phyloP scores from a whole-genome alignment of 2,113 vertebrate species.

The Etheostoma cragini region DNA sequence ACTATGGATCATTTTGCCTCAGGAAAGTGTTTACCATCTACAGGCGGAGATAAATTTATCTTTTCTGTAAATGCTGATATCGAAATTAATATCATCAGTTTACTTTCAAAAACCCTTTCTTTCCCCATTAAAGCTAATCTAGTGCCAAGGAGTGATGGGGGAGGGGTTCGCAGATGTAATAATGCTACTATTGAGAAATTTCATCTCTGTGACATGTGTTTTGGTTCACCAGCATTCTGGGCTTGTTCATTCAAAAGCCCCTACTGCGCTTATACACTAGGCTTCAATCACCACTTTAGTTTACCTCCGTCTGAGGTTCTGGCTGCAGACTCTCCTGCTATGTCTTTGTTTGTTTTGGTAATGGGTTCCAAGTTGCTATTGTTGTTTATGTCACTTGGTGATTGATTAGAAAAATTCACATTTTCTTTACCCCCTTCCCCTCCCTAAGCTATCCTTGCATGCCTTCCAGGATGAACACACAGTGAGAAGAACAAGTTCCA shows the following conservation, averaged over 20 bases:
- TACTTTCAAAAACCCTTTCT: conserved; percentile 14
- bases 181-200: conserved; percentile 74
- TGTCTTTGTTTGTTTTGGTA: conserved; percentile 82
- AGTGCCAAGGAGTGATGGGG: not conserved
- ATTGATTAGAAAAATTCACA: conserved; percentile 80
- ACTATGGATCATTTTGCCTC: conserved; percentile 35
- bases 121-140: conserved; percentile 13
- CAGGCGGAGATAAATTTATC: not conserved
- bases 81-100: conserved; percentile 43
- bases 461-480: conserved; percentile 50
- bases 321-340: conserved; percentile 74
- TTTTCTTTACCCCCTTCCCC: conserved; percentile 39
- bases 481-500: conserved; percentile 60
- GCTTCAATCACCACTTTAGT: conserved; percentile 72
- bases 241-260: conserved; percentile 42
- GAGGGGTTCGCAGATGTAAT: conserved; percentile 7
- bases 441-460: conserved; percentile 44
- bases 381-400: conserved; percentile 76
- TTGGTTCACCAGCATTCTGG: conserved; percentile 45
- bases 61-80: conserved; percentile 19
- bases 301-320: conserved; percentile 60
- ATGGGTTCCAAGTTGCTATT: conserved; percentile 82
- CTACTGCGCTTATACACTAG: conserved; percentile 29
- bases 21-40: conserved; percentile 18
- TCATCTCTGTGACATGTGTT: conserved; percentile 68